These are phyloP conservation scores for Lutjanus argentimaculatus DNA, from an alignment of 2,797 vertebrate species.

Conservation along the genomic window DNA sequence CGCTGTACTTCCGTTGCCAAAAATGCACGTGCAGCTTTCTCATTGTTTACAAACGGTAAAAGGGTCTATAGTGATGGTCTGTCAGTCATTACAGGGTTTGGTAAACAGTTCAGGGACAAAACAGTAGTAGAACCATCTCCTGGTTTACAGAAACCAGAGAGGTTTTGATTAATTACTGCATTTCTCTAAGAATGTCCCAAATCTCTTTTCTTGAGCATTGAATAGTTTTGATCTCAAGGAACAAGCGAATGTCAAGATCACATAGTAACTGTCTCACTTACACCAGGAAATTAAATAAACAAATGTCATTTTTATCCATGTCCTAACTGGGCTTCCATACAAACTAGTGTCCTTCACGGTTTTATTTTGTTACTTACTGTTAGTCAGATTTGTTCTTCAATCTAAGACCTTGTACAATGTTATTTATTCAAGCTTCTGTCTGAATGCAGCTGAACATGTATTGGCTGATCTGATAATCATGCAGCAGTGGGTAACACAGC, in stretches of 20 bases:
- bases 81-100: no score
- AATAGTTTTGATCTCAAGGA: not conserved
- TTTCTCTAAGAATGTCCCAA: not conserved
- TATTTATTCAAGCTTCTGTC: constrained; percentile 28
- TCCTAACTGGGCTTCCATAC: not conserved
- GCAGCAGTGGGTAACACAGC: not conserved
- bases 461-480: constrained; percentile 32
- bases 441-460: constrained; percentile 20
- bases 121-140: no score
- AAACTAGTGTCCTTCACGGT: constrained; percentile 24
- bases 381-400: constrained; percentile 9
- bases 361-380: constrained; percentile 37
- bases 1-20: no score
- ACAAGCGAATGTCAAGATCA: not conserved
- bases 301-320: not conserved
- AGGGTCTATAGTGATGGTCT: no score
- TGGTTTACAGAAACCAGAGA: not conserved
- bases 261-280: not conserved
- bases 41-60: no score
- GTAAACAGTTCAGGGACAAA: no score
- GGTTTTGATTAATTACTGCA: not conserved
- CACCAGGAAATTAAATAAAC: not conserved
- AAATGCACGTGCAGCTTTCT: no score
- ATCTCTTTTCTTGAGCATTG: not conserved
- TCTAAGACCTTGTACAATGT: constrained; percentile 36